A percentile compares a stretch with the other conserved stretches of the same genome.
phyloP scores from a whole-genome alignment of 1,140 invertebrate species.

The Ips nitidus region DNA sequence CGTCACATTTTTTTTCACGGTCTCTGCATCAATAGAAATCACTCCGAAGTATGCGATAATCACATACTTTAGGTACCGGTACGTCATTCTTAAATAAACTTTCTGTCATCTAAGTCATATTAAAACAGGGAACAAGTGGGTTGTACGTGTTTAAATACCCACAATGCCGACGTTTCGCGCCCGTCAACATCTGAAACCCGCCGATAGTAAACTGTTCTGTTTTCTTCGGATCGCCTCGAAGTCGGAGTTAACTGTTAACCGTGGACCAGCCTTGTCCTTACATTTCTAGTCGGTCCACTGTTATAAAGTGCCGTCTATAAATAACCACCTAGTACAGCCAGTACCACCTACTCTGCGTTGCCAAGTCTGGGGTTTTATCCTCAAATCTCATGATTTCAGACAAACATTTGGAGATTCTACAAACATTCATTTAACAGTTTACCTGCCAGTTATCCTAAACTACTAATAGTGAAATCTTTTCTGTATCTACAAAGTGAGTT shows the following conservation, averaged over 20 bases:
- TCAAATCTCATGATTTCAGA: too few species aligned
- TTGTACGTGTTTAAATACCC: slow-evolving; percentile 3
- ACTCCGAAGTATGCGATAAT: neutral
- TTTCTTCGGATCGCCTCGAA: slow-evolving; percentile 26
- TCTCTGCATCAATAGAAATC: neutral
- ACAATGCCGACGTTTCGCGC: slow-evolving; percentile 2
- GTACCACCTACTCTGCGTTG: too few species aligned
- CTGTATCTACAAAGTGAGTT: too few species aligned
- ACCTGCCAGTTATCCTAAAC: too few species aligned
- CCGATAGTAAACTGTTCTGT: slow-evolving; percentile 29
- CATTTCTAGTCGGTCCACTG: slow-evolving; percentile 14
- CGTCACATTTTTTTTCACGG: slow-evolving; percentile 20
- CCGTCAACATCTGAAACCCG: slow-evolving; percentile 13
- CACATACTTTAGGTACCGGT: neutral
- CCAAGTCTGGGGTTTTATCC: too few species aligned
- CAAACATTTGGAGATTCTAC: too few species aligned
- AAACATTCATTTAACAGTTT: too few species aligned
- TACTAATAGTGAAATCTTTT: too few species aligned
- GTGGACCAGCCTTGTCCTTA: slow-evolving; percentile 29
- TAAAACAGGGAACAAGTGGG: slow-evolving; percentile 10
- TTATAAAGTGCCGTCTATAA: slow-evolving; percentile 1
- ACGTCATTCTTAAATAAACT: neutral
- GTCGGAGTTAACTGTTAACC: slow-evolving; percentile 28
- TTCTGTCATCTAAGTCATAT: slow-evolving; percentile 1
- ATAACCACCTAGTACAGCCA: neutral